These are phyloP conservation scores for Arctia plantaginis DNA, from an alignment of 2,888 invertebrate species.

Conservation along the genomic window DNA sequence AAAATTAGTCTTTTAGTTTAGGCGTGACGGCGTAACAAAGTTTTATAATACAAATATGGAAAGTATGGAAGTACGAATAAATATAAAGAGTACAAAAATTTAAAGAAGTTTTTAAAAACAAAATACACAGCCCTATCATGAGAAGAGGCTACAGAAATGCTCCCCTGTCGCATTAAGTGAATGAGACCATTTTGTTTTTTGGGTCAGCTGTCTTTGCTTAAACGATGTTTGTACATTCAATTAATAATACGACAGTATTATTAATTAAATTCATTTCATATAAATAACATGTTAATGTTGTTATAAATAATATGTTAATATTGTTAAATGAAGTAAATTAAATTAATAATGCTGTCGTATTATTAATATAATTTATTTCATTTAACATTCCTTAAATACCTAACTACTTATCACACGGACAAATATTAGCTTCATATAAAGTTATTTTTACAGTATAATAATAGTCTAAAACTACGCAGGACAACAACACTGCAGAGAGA, in stretches of 20 bases:
- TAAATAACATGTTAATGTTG: too few relatives aligned
- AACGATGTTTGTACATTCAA: constrained; percentile 45
- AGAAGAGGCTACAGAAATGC: constrained; percentile 40
- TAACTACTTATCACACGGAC: not conserved
- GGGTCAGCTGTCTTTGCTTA: constrained; percentile 63
- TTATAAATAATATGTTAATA: too few relatives aligned
- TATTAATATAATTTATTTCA: not conserved
- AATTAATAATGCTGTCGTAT: constrained; percentile 33
- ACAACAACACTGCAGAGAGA: too few relatives aligned
- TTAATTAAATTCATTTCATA: not conserved
- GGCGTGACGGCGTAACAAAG: too few relatives aligned
- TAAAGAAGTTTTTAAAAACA: constrained; percentile 12
- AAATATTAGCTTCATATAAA: not conserved
- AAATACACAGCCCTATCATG: constrained; percentile 32
- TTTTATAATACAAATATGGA: too few relatives aligned
- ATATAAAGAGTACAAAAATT: constrained; percentile 2
- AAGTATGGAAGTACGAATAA: too few relatives aligned
- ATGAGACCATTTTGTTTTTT: constrained; percentile 60
- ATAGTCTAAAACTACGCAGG: too few relatives aligned
- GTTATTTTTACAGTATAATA: not conserved
- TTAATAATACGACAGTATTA: constrained; percentile 28
- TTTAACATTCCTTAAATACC: not conserved
- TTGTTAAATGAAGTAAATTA: too few relatives aligned
- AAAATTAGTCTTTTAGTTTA: too few relatives aligned
- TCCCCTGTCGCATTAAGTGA: constrained; percentile 48